Evolutionary conservation across 2,888 invertebrate species (phyloP), one percentile per base, ranked within the genome.

Genomic region (Aquatica leii): DNA sequence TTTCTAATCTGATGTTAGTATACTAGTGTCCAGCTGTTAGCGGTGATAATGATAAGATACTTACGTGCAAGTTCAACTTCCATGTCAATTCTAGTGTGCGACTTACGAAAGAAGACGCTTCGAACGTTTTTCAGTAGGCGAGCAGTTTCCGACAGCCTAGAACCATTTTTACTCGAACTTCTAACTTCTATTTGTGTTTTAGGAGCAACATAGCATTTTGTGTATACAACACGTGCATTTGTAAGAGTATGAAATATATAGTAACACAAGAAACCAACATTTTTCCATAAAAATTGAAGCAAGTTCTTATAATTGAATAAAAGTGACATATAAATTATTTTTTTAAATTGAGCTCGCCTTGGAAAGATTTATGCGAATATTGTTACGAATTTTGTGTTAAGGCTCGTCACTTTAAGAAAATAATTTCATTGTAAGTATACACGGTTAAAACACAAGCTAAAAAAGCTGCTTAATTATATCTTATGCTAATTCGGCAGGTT

Each of bases 91-190:
- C 93, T 87, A 77, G 92, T 86, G 83, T 89, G 85, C 82, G 92
- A 88, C 81, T 93, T 90, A 75, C 86, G 84, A 80, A 87, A 86
- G 88, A 97, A 96, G 82, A 95, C 95, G 86, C 91, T 94, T 86
- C 94, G 92, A 75, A 95, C 94, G 85, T 94, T 95, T 86, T 93
- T 92, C 85, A 98, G 90, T 82, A 98, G 89, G 78, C 97, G 90
- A 82, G 97, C 96, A 80, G 96, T 97, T 90, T 98, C 97, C 85
- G 95, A 95, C 85, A 96, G 91, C 90, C 95, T 96, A 90, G 82
- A 87, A 86, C 81, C 72, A 73, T 72, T 73, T 68, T 66, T 59
- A 68, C 62, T 55, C 58, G 66, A 69, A 60, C 69, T 49, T 69
- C 59, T 67, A 77, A 75, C 61, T 59, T 67, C 64, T 71, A 49